Conservation (phyloP, 2,113 vertebrate genomes). For the Chamaea fasciata region DNA sequence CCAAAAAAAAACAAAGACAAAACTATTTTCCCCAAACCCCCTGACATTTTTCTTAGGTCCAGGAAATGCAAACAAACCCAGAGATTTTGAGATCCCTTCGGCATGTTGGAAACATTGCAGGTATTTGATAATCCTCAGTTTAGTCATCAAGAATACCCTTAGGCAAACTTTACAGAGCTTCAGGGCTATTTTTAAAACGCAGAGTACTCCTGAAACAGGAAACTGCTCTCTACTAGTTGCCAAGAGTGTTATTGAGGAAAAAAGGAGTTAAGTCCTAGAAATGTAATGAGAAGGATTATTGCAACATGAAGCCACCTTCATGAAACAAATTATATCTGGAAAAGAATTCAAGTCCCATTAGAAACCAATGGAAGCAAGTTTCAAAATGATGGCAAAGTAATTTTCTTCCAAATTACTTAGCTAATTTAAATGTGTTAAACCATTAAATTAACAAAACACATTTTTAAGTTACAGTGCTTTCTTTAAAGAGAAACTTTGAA, state of each 20-base stretch:
- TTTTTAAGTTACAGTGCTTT: background rate
- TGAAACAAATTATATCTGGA: conserved; percentile 2
- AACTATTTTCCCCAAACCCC: background rate
- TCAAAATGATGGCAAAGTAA: conserved; percentile 14
- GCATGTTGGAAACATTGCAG: background rate
- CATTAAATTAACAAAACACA: background rate
- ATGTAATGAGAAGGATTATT: background rate
- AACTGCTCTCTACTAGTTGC: background rate
- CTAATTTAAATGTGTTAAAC: conserved; percentile 24
- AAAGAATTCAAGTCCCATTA: background rate
- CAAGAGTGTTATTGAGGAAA: background rate
- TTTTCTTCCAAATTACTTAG: background rate
- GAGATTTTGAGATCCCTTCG: background rate
- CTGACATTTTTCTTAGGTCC: background rate
- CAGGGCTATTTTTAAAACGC: background rate
- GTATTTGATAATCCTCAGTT: background rate
- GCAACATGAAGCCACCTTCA: background rate
- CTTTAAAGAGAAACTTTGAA: background rate
- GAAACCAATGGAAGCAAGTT: conserved; percentile 2
- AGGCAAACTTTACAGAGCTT: background rate
- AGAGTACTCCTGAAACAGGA: background rate
- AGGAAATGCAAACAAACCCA: background rate
- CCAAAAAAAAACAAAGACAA: no score
- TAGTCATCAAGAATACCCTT: background rate
- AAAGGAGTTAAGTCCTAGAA: conserved; percentile 5